Evolutionary conservation across 2,888 invertebrate species (phyloP).

Genomic region (Machimus rusticus): DNA sequence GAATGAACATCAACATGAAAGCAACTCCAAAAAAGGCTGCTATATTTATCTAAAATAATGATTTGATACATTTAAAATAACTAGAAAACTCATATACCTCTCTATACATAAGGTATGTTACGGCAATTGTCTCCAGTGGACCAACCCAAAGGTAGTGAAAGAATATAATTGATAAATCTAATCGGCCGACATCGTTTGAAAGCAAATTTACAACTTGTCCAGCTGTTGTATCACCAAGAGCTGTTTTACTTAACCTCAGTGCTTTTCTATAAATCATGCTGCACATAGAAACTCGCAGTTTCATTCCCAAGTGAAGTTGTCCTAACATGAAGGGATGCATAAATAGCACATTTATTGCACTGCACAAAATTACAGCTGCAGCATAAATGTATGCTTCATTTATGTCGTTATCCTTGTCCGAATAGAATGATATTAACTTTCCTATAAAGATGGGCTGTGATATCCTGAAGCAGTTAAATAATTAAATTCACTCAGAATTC

Average conservation of each 20-base stretch:
- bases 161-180: conserved; percentile 76
- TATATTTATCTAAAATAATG: conserved; percentile 64
- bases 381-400: conserved; percentile 79
- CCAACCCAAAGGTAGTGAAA: conserved; percentile 93
- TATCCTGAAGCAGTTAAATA: conserved; percentile 63
- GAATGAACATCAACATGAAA: conserved; percentile 72
- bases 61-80: conserved; percentile 8
- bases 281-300: conserved; percentile 73
- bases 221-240: conserved; percentile 77
- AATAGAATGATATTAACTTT: conserved; percentile 69
- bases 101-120: conserved; percentile 78
- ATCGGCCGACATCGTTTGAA: conserved; percentile 89
- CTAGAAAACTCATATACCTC: conserved; percentile 61
- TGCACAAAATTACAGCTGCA: conserved; percentile 74
- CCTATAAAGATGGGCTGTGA: conserved; percentile 72
- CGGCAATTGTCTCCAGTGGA: conserved; percentile 80
- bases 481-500: background rate
- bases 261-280: conserved; percentile 75
- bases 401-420: conserved; percentile 49
- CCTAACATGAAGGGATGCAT: conserved; percentile 91
- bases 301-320: conserved; percentile 71
- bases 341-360: conserved; percentile 77
- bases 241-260: conserved; percentile 73
- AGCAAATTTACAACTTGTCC: conserved; percentile 86
- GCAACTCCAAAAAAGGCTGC: conserved; percentile 68